These are phyloP conservation scores for Habropoda laboriosa DNA, from an alignment of 1,140 invertebrate genomes.

Conservation along the genomic window DNA sequence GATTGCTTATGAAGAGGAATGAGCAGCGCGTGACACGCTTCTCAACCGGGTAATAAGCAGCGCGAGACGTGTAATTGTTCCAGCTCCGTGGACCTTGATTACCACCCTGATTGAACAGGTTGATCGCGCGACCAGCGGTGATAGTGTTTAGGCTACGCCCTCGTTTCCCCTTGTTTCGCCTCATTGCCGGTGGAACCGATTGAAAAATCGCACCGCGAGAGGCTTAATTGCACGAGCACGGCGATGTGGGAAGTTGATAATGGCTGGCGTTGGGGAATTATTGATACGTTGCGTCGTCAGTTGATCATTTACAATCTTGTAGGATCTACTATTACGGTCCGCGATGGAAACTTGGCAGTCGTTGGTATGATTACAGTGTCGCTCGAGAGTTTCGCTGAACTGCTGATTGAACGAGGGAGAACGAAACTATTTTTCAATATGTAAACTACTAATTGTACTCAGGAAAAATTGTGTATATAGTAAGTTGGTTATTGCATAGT, in stretches of 20 bases:
- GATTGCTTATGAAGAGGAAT: background rate
- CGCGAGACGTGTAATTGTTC: slow-evolving; percentile 18
- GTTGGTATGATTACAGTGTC: too few relatives aligned
- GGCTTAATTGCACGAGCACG: background rate
- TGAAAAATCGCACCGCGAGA: background rate
- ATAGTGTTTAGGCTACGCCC: background rate
- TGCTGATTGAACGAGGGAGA: too few relatives aligned
- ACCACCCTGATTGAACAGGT: background rate
- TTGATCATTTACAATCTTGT: background rate
- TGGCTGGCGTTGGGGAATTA: background rate
- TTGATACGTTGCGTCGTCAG: background rate
- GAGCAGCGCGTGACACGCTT: slow-evolving; percentile 8
- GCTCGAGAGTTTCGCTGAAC: too few relatives aligned
- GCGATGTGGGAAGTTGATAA: background rate
- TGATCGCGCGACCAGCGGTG: background rate
- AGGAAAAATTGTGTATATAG: too few relatives aligned
- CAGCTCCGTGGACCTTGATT: background rate
- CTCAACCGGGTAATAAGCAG: background rate
- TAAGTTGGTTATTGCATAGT: too few relatives aligned
- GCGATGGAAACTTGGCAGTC: too few relatives aligned
- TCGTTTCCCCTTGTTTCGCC: too few relatives aligned
- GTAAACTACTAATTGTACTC: too few relatives aligned
- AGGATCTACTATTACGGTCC: too few relatives aligned
- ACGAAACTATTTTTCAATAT: too few relatives aligned
- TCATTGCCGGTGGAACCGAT: background rate